These are phyloP conservation scores for Pachycephala philippinensis DNA, from an alignment of 2,113 vertebrate genomes.

Conservation along the genomic window DNA sequence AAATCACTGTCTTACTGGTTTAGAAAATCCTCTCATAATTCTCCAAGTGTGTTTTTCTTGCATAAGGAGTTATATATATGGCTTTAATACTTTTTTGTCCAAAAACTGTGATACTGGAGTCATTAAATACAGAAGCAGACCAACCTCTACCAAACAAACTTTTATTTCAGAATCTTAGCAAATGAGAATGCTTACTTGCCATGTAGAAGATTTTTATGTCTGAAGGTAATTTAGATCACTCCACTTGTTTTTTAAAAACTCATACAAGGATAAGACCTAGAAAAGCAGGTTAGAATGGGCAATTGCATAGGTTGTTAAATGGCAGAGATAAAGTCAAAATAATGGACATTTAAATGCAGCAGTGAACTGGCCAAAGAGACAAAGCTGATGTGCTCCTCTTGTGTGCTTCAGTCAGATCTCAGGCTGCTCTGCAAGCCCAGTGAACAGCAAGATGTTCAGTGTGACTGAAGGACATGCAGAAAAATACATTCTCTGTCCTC, in stretches of 20 bases:
- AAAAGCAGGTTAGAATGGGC: neutral
- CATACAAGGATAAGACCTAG: neutral
- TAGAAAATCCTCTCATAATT: neutral
- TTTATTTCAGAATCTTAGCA: neutral
- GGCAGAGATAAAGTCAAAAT: neutral
- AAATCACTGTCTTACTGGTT: neutral
- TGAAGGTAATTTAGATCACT: neutral
- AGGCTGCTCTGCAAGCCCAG: neutral
- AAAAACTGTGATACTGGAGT: neutral
- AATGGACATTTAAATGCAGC: neutral
- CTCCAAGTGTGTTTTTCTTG: neutral
- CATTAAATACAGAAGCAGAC: neutral
- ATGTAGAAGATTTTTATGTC: neutral
- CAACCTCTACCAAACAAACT: neutral
- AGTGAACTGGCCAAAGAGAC: neutral
- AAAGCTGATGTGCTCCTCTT: neutral
- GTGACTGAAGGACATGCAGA: neutral
- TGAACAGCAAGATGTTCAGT: neutral
- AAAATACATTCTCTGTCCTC: neutral
- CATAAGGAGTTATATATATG: neutral
- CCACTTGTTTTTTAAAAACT: neutral
- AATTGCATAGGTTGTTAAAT: neutral
- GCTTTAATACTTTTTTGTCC: neutral
- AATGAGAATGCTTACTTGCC: neutral
- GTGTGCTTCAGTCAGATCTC: neutral